A percentile compares a stretch with the other conserved stretches of the same genome.
Evolutionary conservation across 92 coral and sea anemone genomes (phyloP).

Genomic region (Actinernus sp.): DNA sequence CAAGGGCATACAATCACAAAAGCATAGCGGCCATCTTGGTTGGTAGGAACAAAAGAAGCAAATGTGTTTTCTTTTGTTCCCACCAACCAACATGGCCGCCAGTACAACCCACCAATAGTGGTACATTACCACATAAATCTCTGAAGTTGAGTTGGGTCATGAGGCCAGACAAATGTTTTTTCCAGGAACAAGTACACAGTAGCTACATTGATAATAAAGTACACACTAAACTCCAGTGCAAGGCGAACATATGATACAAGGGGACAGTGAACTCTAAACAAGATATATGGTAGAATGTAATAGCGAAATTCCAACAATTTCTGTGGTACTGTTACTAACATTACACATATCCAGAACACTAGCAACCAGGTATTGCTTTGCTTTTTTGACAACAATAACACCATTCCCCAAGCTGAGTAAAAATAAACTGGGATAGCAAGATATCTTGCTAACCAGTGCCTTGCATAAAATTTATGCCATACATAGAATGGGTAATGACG

Average conservation of each 20-base stretch:
- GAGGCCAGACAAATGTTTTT: constrained; percentile 86
- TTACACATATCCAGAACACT: constrained; percentile 74
- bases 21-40: too few species aligned
- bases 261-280: constrained; percentile 82
- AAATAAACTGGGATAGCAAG: constrained; percentile 73
- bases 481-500: constrained; percentile 95
- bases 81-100: too few species aligned
- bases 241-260: constrained; percentile 53
- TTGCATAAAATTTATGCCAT: constrained; percentile 91
- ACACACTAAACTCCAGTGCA: constrained; percentile 64
- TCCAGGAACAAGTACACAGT: constrained; percentile 81
- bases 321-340: constrained; percentile 81
- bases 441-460: constrained; percentile 81
- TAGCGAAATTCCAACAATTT: constrained; percentile 91
- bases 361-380: constrained; percentile 75
- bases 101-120: too few species aligned
- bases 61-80: too few species aligned
- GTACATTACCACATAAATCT: constrained; percentile 96
- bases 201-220: constrained; percentile 60
- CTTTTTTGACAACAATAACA: constrained; percentile 36
- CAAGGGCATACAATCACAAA: too few species aligned
- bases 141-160: constrained; percentile 79
- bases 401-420: constrained; percentile 61
- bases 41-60: too few species aligned
- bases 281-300: constrained; percentile 84